Conservation (phyloP, 2,113 vertebrate species). For the Sorex araneus region DNA sequence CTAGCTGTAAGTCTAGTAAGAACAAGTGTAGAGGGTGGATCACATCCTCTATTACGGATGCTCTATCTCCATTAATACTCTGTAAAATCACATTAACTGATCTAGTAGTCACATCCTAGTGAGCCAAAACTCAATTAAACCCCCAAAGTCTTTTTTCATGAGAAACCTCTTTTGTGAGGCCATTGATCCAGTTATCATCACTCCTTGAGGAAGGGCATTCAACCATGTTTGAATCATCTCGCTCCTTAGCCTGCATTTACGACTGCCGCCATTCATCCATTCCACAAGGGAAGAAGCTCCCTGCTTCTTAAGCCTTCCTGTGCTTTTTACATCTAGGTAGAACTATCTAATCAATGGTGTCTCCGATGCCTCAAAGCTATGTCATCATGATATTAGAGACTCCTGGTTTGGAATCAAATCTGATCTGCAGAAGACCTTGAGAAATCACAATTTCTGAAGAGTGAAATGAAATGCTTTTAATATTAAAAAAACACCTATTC, state of each 20-base stretch:
- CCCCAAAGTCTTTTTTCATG: conserved; percentile 39
- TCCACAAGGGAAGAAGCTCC: background rate
- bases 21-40: background rate
- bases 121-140: conserved; percentile 67
- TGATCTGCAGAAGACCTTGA: background rate
- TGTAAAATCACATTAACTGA: conserved; percentile 56
- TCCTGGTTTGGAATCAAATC: background rate
- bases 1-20: background rate
- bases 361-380: background rate
- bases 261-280: background rate
- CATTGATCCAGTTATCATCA: conserved; percentile 41
- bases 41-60: background rate
- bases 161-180: conserved; percentile 5
- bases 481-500: background rate
- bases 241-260: background rate
- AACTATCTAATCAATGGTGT: background rate
- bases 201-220: background rate
- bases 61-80: conserved; percentile 17
- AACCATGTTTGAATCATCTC: background rate
- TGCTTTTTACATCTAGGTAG: background rate
- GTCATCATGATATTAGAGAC: background rate
- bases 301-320: background rate
- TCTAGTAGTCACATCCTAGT: conserved; percentile 4
- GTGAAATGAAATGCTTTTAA: background rate
- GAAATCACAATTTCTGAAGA: background rate